phyloP scores from a whole-genome alignment of 1,140 invertebrate species.

The Trachelipus rathkii region DNA sequence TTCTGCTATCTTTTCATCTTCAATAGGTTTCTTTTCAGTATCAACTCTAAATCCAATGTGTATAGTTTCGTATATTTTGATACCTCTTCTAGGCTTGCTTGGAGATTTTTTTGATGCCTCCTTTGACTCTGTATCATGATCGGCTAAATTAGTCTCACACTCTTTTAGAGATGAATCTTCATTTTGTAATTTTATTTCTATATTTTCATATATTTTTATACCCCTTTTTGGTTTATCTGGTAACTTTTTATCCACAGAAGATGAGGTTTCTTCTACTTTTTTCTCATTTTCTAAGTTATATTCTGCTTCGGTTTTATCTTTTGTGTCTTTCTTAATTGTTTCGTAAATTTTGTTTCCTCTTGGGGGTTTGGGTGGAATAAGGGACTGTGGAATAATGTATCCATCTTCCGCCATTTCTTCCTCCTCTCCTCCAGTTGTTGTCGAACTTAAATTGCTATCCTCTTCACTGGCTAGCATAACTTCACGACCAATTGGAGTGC shows the following conservation, averaged over 20 bases:
- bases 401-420: slow-evolving; percentile 33
- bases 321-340: slow-evolving; percentile 3
- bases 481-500: slow-evolving; percentile 31
- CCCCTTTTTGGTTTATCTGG: slow-evolving; percentile 30
- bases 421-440: not conserved
- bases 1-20: not conserved
- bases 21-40: not conserved
- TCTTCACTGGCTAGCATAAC: slow-evolving; percentile 1
- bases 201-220: slow-evolving; percentile 32
- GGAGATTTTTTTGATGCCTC: not conserved
- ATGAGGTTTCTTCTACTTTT: not conserved
- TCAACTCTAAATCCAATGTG: not conserved
- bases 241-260: not conserved
- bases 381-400: slow-evolving; percentile 41
- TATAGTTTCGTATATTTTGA: slow-evolving; percentile 26
- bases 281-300: not conserved
- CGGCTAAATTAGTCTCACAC: not conserved
- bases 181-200: slow-evolving; percentile 7
- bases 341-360: slow-evolving; percentile 39
- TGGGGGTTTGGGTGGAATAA: slow-evolving; percentile 33
- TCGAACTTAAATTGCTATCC: not conserved
- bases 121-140: not conserved
- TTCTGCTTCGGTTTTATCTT: not conserved
- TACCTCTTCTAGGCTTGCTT: slow-evolving; percentile 7
- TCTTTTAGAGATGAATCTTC: not conserved